Conservation (phyloP, 2,888 invertebrate genomes). For the Minunthozetes semirufus region DNA sequence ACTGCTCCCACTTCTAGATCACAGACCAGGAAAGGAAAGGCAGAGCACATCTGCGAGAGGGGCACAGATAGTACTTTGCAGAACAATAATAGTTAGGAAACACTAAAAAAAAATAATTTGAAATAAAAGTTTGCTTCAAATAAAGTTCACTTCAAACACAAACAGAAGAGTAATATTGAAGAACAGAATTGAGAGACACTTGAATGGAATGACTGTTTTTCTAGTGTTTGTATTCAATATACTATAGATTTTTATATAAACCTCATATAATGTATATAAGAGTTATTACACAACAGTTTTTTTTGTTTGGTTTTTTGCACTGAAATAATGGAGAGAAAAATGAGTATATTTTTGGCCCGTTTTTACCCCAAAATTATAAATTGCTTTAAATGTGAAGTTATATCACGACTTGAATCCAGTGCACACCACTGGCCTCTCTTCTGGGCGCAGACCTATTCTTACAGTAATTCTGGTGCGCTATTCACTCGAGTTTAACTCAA, state of each 20-base stretch:
- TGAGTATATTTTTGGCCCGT: neutral
- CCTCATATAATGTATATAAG: no score
- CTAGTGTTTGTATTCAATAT: no score
- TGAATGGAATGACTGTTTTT: no score
- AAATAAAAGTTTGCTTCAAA: no score
- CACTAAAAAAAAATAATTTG: neutral
- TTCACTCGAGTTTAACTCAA: neutral
- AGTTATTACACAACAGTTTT: neutral
- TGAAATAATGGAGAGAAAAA: neutral
- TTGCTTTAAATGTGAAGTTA: neutral
- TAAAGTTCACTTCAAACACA: no score
- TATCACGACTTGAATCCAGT: neutral
- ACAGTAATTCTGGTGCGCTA: neutral
- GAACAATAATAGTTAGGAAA: neutral
- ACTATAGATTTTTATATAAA: neutral
- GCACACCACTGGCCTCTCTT: neutral
- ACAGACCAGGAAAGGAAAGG: conserved; percentile 6
- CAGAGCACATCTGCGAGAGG: neutral
- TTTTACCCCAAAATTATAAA: neutral
- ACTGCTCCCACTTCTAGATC: neutral
- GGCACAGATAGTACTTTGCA: neutral
- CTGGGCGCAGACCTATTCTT: neutral
- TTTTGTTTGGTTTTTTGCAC: neutral
- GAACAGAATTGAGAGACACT: no score
- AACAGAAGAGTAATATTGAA: no score